Evolutionary conservation across 2,888 invertebrate species (phyloP).

Genomic region (Proisotoma minuta): DNA sequence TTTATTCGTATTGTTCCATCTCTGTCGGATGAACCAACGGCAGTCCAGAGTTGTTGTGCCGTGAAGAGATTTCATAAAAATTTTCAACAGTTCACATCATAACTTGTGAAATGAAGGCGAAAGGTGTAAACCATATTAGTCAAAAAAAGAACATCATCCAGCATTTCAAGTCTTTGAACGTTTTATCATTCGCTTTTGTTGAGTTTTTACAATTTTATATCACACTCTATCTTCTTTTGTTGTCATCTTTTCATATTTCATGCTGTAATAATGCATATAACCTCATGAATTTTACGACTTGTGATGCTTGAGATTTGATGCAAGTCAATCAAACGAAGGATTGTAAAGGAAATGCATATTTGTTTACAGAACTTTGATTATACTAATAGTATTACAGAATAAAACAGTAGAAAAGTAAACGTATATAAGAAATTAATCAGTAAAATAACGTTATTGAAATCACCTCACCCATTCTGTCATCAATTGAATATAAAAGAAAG

Average conservation of each 20-base stretch:
- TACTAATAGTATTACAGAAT: too few relatives aligned
- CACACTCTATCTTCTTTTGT: constrained; percentile 18
- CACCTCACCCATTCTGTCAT: constrained; percentile 10
- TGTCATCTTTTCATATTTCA: not conserved
- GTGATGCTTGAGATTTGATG: too few relatives aligned
- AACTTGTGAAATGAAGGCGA: constrained; percentile 1
- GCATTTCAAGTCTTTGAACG: too few relatives aligned
- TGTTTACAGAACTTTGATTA: too few relatives aligned
- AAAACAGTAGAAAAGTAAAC: too few relatives aligned
- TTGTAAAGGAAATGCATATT: too few relatives aligned
- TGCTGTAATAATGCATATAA: too few relatives aligned
- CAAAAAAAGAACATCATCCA: not conserved
- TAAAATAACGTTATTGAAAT: constrained; percentile 8
- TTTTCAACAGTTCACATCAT: not conserved
- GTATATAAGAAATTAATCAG: constrained; percentile 2
- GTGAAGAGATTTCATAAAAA: not conserved
- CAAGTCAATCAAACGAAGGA: too few relatives aligned
- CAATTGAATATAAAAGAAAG: not conserved
- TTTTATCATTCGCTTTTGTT: constrained; percentile 10
- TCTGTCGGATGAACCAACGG: constrained; percentile 17
- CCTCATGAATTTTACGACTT: too few relatives aligned
- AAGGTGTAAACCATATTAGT: constrained; percentile 5
- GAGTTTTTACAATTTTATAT: constrained; percentile 10
- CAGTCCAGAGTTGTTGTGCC: constrained; percentile 3
- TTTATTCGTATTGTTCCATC: constrained; percentile 33